Conservation (phyloP, 1,140 invertebrate species). For the Drosophila auraria region DNA sequence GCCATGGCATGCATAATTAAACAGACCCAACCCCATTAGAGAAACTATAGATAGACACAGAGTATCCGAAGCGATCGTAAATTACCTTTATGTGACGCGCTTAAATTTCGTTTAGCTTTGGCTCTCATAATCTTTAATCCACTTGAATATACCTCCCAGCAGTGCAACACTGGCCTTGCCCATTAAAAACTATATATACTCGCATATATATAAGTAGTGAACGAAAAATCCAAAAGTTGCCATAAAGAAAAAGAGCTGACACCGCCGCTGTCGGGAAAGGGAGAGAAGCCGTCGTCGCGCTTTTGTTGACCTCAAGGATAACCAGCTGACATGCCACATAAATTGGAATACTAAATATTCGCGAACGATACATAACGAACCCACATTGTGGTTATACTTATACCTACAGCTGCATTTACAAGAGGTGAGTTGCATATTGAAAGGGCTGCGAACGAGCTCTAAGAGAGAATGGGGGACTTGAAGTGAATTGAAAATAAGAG, state of each 20-base stretch:
- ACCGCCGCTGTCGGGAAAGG: constrained; percentile 53
- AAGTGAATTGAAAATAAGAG: not conserved
- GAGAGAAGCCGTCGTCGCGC: constrained; percentile 38
- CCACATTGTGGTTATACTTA: constrained; percentile 38
- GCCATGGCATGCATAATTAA: constrained; percentile 76
- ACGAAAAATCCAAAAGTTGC: constrained; percentile 68
- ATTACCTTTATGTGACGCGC: constrained; percentile 58
- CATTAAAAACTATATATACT: constrained; percentile 51
- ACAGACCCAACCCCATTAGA: constrained; percentile 43
- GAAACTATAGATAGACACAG: constrained; percentile 55
- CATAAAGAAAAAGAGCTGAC: constrained; percentile 55
- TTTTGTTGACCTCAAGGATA: constrained; percentile 74
- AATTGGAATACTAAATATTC: constrained; percentile 76
- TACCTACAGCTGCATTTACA: constrained; percentile 47
- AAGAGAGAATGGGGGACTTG: not conserved
- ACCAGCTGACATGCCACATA: constrained; percentile 82
- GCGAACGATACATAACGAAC: constrained; percentile 43
- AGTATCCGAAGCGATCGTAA: constrained; percentile 29
- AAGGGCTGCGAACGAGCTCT: constrained; percentile 18
- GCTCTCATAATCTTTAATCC: constrained; percentile 26
- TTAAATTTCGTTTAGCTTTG: constrained; percentile 18
- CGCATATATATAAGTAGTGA: constrained; percentile 32
- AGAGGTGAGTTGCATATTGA: constrained; percentile 65
- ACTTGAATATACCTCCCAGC: constrained; percentile 45
- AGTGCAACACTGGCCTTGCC: constrained; percentile 75